Base-by-base conservation (phyloP, 2,113 vertebrate species). In the Syngnathus floridae region DNA sequence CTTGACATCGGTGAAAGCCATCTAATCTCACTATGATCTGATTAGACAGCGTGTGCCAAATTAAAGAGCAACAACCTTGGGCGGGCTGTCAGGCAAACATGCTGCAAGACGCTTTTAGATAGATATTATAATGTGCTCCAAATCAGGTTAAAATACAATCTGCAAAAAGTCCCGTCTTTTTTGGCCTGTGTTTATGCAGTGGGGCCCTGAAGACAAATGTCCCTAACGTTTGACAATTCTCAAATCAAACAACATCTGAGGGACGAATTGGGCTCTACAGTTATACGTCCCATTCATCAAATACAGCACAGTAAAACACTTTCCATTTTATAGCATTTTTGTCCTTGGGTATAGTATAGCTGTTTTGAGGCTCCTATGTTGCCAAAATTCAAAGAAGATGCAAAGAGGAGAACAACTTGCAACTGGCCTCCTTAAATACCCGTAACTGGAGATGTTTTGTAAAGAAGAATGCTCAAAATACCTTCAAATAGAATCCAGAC, bases 21-120 rank as follows among this genome's bases (percentile, higher is more conserved):
- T 82, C 78, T 69, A 62, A 65, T 78, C 80, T 74, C 79, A 81
- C 76, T 77, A 37, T 80, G 76, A 87, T 85, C 80, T 84, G 78
- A 85, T 87, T 85, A 85, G 82, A 76, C 76, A 73, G 74, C 66
- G 67, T 72, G 76, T 81, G 71, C 70, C 72, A 83, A 83, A 84
- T 86, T 83, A 86, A 77, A 85, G 73, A 78, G 74, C 74, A 73
- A 65, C 80, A 81, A 81, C 83, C 80, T 84, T 84, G 80, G 64
- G 65, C 67, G 64, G 74, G 45, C 75, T 80, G 71, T 75, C 66
- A 80, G 62, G 62, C 51, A 75, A 72, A 59, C 70, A 70, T 72
- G 71, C 78, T 70, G 48, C 71, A 73, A 69, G 52, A 75, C 76
- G 69, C 59, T 66, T 70, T 73, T 46, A 71, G 74, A 77, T 73